Evolutionary conservation across 2,113 vertebrate species (phyloP).

Genomic region (Meleagris gallopavo): DNA sequence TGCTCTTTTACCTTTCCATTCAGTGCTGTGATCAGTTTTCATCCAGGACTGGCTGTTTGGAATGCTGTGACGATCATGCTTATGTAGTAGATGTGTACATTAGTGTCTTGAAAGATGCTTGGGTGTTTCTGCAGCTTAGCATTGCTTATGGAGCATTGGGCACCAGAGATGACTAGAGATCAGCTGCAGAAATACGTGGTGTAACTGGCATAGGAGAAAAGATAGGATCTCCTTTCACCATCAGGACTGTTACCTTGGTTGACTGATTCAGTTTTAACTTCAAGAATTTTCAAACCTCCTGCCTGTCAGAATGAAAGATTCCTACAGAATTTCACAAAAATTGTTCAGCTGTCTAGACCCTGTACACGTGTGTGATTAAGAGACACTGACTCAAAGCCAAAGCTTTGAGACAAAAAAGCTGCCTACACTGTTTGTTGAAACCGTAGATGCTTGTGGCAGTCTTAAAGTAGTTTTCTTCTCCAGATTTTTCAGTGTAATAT

Average conservation of each 20-base stretch:
- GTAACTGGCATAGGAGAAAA: not conserved
- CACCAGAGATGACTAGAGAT: not conserved
- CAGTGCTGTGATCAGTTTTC: not conserved
- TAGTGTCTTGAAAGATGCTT: not conserved
- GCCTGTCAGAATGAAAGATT: not conserved
- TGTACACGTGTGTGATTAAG: not conserved
- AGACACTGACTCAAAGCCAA: not conserved
- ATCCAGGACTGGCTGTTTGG: not conserved
- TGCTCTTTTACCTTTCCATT: not conserved
- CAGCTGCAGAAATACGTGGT: not conserved
- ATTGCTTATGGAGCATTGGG: not conserved
- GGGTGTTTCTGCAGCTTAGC: not conserved
- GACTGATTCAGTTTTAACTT: not conserved
- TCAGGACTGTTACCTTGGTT: not conserved
- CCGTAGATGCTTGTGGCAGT: not conserved
- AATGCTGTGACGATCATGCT: accelerated
- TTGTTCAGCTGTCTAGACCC: not conserved
- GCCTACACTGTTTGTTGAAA: not conserved
- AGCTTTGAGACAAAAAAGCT: not conserved
- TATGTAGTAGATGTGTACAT: not conserved
- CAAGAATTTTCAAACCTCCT: not conserved
- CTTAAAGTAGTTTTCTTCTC: not conserved
- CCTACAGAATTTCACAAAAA: not conserved
- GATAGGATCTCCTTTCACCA: not conserved
- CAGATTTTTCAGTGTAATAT: not conserved